phyloP scores from a whole-genome alignment of 2,888 invertebrate species.

The Eubasilissa splendida region DNA sequence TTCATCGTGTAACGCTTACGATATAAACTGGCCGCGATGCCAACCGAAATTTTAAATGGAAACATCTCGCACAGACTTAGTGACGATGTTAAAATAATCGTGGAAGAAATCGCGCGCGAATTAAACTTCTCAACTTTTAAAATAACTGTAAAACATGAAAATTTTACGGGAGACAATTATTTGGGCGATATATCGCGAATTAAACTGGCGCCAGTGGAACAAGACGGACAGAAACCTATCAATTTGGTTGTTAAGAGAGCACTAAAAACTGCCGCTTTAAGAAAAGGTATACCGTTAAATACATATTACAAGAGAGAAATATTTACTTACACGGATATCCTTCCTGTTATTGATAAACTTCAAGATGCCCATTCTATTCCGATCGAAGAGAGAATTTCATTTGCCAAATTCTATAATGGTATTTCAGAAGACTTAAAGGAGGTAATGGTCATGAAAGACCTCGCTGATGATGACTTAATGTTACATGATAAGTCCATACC shows the following conservation, averaged over 20 bases:
- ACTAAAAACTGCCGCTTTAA: background rate
- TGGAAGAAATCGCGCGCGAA: background rate
- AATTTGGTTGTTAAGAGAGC: constrained; percentile 25
- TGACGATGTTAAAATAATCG: background rate
- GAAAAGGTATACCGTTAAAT: constrained; percentile 6
- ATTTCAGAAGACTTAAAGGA: constrained; percentile 7
- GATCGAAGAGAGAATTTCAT: constrained; percentile 4
- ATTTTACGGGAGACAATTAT: constrained; percentile 7
- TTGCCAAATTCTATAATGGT: constrained; percentile 25
- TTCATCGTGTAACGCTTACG: too few relatives aligned
- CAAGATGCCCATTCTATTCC: constrained; percentile 8
- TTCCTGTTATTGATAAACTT: constrained; percentile 3
- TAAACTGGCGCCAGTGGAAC: background rate
- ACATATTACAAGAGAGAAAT: constrained; percentile 5
- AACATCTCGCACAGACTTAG: background rate
- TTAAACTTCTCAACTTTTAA: background rate
- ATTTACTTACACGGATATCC: constrained; percentile 2
- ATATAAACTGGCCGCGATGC: too few relatives aligned
- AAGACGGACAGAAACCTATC: background rate
- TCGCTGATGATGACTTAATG: constrained; percentile 35
- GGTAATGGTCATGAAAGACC: constrained; percentile 43
- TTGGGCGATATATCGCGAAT: constrained; percentile 10
- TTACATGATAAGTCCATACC: constrained; percentile 31
- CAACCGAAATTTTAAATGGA: too few relatives aligned
- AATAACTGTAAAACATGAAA: background rate